Percentiles rank a stretch among this genome's conserved stretches.
Conservation (phyloP, 1,140 invertebrate genomes). For the Dendroctonus ponderosae region DNA sequence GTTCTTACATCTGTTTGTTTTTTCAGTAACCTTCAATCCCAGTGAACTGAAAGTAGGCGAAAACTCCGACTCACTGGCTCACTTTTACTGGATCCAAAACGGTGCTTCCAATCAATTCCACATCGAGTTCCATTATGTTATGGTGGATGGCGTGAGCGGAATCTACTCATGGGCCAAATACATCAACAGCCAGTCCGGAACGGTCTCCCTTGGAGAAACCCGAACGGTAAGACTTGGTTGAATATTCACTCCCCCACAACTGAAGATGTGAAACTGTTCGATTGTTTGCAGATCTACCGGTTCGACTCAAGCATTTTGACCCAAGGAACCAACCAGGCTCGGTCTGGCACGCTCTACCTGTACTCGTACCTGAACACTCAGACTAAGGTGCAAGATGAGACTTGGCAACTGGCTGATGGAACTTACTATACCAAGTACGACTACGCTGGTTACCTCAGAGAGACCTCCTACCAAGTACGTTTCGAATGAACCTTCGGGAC, state of each 20-base stretch:
- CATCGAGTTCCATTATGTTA: constrained; percentile 18
- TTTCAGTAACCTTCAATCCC: constrained; percentile 7
- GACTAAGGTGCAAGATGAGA: constrained; percentile 24
- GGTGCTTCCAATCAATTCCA: neutral
- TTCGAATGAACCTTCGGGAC: too few relatives aligned
- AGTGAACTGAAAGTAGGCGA: constrained; percentile 1
- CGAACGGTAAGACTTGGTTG: constrained; percentile 4
- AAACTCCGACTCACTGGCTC: constrained; percentile 4
- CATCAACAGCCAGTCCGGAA: constrained; percentile 11
- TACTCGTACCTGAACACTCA: constrained; percentile 12
- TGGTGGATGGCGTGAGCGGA: constrained; percentile 18
- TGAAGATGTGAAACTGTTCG: neutral
- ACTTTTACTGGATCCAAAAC: constrained; percentile 22
- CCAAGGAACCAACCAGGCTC: constrained; percentile 12
- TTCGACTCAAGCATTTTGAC: constrained; percentile 9
- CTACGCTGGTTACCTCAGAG: constrained; percentile 17
- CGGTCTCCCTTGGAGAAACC: constrained; percentile 12
- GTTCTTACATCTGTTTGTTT: neutral
- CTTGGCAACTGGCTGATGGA: constrained; percentile 19
- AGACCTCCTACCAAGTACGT: constrained; percentile 19
- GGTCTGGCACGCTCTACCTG: constrained; percentile 9
- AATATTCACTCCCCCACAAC: neutral
- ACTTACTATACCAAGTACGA: constrained; percentile 27
- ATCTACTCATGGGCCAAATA: constrained; percentile 25
- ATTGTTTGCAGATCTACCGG: constrained; percentile 7